Evolutionary conservation across 2,113 vertebrate species (phyloP).

Genomic region (Pluvianellus socialis): DNA sequence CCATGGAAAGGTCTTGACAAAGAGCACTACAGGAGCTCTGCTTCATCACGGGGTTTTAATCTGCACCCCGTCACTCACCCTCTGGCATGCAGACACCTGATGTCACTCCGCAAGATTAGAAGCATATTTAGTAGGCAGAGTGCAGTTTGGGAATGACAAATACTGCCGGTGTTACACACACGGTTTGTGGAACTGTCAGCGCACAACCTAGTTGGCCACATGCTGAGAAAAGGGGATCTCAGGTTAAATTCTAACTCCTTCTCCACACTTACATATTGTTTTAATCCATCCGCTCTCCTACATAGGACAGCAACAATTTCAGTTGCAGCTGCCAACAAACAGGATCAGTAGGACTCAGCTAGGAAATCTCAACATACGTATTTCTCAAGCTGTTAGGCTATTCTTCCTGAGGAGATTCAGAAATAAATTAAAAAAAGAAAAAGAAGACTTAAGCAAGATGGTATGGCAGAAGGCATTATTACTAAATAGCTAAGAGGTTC

Average conservation of each 20-base stretch:
- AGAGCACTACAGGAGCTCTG: neutral
- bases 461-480: constrained; percentile 32
- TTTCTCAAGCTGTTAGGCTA: constrained; percentile 43
- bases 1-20: neutral
- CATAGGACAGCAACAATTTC: constrained; percentile 15
- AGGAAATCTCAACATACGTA: constrained; percentile 41
- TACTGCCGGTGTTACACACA: neutral
- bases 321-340: constrained; percentile 43
- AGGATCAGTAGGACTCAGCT: constrained; percentile 38
- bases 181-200: neutral
- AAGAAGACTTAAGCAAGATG: neutral
- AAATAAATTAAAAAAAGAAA: neutral
- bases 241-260: constrained; percentile 22
- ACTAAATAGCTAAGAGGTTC: neutral
- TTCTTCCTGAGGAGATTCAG: constrained; percentile 22
- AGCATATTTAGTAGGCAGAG: neutral
- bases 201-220: neutral
- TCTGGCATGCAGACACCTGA: constrained; percentile 8
- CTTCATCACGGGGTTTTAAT: constrained; percentile 30
- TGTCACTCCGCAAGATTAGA: constrained; percentile 32
- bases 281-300: constrained; percentile 33
- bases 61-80: neutral
- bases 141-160: constrained; percentile 11
- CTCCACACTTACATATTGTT: neutral
- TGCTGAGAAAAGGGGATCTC: neutral